Conservation (phyloP, 30 jellyfish, hydroid and myxozoan species). For the Pelagia noctiluca region DNA sequence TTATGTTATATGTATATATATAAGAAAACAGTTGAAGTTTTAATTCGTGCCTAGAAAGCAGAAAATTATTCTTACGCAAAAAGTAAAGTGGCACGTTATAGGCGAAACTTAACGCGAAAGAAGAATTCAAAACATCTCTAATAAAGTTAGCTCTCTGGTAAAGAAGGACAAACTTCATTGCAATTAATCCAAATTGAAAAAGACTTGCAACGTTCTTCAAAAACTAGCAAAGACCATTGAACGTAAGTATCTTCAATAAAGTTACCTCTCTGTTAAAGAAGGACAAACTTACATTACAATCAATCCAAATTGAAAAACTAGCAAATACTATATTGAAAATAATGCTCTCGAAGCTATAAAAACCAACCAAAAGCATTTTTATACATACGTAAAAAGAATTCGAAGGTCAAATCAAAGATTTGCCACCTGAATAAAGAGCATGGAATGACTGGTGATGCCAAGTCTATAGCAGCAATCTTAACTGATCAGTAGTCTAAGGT, state of each 20-base stretch:
- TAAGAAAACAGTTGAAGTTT: too few species aligned
- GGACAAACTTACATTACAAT: background rate
- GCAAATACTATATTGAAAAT: slow-evolving; percentile 1
- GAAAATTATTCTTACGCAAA: background rate
- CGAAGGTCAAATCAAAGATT: slow-evolving; percentile 13
- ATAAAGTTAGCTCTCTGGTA: too few species aligned
- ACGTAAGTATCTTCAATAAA: background rate
- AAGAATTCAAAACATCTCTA: too few species aligned
- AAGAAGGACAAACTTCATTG: too few species aligned
- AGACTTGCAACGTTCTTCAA: too few species aligned
- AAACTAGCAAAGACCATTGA: too few species aligned
- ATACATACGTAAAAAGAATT: background rate
- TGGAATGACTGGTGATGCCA: slow-evolving; percentile 13
- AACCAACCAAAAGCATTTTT: background rate
- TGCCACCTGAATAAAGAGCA: slow-evolving; percentile 11
- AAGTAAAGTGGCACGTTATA: slow-evolving; percentile 8
- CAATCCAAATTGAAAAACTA: background rate
- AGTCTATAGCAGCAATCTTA: slow-evolving; percentile 21
- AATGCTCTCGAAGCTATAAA: slow-evolving; percentile 14
- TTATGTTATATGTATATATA: too few species aligned
- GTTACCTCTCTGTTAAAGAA: slow-evolving; percentile 8
- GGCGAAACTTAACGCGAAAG: background rate
- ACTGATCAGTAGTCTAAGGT: slow-evolving; percentile 1
- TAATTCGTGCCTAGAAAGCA: background rate
- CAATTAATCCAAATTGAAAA: too few species aligned